phyloP scores from a whole-genome alignment of 2,888 invertebrate species.

The Stenodera caucasica region DNA sequence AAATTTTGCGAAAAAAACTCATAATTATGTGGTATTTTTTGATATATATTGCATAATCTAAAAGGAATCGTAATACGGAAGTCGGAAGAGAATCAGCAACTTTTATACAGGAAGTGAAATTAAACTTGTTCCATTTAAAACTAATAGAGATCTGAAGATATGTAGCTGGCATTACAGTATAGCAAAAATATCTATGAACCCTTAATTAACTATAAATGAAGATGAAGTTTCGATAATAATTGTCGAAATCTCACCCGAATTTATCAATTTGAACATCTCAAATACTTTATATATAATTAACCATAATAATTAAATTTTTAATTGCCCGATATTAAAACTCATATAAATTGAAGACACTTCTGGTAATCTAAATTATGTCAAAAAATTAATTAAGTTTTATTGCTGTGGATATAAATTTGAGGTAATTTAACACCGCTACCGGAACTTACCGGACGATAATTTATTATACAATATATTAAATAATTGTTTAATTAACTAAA shows the following conservation, averaged over 20 bases:
- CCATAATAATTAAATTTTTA: too few species aligned
- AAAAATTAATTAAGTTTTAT: too few species aligned
- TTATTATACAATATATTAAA: not conserved
- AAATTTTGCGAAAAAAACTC: not conserved
- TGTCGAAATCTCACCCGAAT: too few species aligned
- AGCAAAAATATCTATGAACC: not conserved
- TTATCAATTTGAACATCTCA: too few species aligned
- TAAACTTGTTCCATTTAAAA: conserved; percentile 4
- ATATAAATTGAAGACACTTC: too few species aligned
- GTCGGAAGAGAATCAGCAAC: conserved; percentile 6
- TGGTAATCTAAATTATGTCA: too few species aligned
- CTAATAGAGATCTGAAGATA: not conserved
- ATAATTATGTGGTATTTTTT: not conserved
- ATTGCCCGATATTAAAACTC: too few species aligned
- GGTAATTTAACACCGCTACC: not conserved
- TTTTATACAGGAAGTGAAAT: conserved; percentile 6
- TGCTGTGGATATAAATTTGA: not conserved
- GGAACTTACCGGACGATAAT: not conserved
- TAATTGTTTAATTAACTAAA: not conserved
- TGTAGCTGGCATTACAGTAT: not conserved
- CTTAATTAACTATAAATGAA: not conserved
- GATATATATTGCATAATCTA: not conserved
- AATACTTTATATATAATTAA: too few species aligned
- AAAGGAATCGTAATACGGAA: not conserved
- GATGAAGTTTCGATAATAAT: not conserved